Evolutionary conservation across 2,888 invertebrate genomes (phyloP).

Genomic region (Nymphalis urticae): DNA sequence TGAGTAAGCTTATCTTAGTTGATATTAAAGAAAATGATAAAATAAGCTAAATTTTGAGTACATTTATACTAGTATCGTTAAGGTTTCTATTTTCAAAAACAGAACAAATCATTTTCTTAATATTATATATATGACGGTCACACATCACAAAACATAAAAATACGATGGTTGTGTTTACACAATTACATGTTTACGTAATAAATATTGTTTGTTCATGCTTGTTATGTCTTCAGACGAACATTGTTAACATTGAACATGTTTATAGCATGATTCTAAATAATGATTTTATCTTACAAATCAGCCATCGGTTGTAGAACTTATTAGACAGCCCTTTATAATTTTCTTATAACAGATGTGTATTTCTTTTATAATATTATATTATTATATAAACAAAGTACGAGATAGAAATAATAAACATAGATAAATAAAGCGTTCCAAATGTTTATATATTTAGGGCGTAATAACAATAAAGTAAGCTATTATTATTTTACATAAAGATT

Average conservation of each 20-base stretch:
- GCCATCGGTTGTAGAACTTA: not conserved
- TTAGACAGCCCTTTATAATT: slow-evolving; percentile 2
- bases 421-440: not conserved
- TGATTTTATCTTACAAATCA: not conserved
- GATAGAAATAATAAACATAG: not conserved
- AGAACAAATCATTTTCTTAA: too few species aligned
- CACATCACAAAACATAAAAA: too few species aligned
- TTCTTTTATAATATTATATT: not conserved
- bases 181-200: too few species aligned
- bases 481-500: not conserved
- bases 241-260: not conserved
- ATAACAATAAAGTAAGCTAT: not conserved
- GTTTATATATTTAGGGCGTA: not conserved
- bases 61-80: too few species aligned
- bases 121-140: too few species aligned
- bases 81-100: too few species aligned
- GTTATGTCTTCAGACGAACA: not conserved
- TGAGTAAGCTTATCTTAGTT: not conserved
- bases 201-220: not conserved
- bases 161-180: too few species aligned
- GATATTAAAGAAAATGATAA: not conserved
- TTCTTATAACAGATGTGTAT: not conserved
- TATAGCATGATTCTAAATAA: slow-evolving; percentile 8
- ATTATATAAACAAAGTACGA: not conserved
- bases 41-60: not conserved